Base-by-base conservation (phyloP, 2,797 vertebrate genomes). In the Galago senegalensis region DNA sequence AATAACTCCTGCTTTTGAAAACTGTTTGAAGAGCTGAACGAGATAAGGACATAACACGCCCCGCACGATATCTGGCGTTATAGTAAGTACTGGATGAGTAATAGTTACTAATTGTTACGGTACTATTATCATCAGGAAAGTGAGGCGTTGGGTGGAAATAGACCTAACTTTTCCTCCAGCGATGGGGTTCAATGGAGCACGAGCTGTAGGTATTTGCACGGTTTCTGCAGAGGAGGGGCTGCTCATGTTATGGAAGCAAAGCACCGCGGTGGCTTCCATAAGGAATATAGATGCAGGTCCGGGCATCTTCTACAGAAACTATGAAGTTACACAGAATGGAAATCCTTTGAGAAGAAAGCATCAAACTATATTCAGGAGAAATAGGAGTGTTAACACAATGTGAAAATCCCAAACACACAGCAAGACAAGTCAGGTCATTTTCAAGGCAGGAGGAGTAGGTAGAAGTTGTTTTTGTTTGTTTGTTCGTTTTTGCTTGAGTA, bases 1-100 rank as follows among this genome's bases (percentile, higher is more conserved):
- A 86, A 87, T 60, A 91, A 65, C 40, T 60, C 13, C n/a, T 81
- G 34, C 63, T 77, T 88, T 37, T 23, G 18, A 82, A 87, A 27
- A 4, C 25, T 85, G 43, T 85, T 76, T 81, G 25, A 93, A 76
- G 53, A 93, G 91, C 17, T 89, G 79, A 94, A 70, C 82, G 87
- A 70, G 21, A 70, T 79, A 84, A 70, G 56, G 73, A 76, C 7
- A 16, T 46, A 88, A 61, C 27, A 49, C 80, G 34, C 49, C 53
- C 65, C 63, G 37, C 31, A 43, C 5, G 82, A 8, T 34, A 89
- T 77, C 73, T 81, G 67, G 31, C 34, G 76, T 91, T 81, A 81
- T 40, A 63, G 18, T 27, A 84, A 91, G 49, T 43, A 65, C 18
- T 56, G 34, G 70, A 70, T 80, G 21, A 75, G 70, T 69, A 43